These are phyloP conservation scores for Hyles euphorbiae DNA, from an alignment of 1,140 invertebrate species.

Conservation along the genomic window DNA sequence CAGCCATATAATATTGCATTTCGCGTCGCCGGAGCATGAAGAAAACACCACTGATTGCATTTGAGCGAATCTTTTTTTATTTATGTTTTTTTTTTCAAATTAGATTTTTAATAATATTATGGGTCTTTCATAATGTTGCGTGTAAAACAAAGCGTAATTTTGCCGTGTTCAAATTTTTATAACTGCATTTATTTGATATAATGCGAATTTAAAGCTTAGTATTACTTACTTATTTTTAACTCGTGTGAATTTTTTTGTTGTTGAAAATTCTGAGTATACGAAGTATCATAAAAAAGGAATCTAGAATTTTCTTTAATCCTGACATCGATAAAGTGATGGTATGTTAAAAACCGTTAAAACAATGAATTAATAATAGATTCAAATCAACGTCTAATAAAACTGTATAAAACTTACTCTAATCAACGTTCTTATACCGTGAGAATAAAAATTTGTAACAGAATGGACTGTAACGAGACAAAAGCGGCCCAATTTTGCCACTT, in stretches of 20 bases:
- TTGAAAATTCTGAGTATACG: too few relatives aligned
- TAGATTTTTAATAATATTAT: background rate
- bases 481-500: background rate
- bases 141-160: background rate
- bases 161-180: too few relatives aligned
- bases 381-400: background rate
- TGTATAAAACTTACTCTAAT: background rate
- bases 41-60: background rate
- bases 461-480: background rate
- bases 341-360: too few relatives aligned
- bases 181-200: too few relatives aligned
- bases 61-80: background rate
- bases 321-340: too few relatives aligned
- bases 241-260: too few relatives aligned
- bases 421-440: background rate
- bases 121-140: background rate
- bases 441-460: background rate
- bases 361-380: too few relatives aligned
- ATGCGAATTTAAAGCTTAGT: too few relatives aligned
- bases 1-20: slow-evolving; percentile 46
- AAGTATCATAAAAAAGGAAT: too few relatives aligned
- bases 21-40: slow-evolving; percentile 18
- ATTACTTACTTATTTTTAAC: too few relatives aligned
- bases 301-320: too few relatives aligned
- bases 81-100: background rate